Evolutionary conservation across 2,888 invertebrate species (phyloP), one percentile per base, ranked within the genome.

Genomic region (Empis livida): DNA sequence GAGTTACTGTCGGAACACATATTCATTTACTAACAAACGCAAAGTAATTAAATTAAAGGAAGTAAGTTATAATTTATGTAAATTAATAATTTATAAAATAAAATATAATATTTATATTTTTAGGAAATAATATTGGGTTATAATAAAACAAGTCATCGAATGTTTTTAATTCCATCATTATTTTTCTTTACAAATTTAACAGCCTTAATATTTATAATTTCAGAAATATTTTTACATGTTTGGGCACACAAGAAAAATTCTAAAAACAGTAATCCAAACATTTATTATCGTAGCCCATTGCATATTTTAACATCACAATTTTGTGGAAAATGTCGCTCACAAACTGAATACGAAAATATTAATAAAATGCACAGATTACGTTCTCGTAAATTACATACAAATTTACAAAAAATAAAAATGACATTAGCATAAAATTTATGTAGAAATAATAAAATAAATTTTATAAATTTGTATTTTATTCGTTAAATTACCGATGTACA

Each of bases 201-300:
- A 10, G 73, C 73, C 40, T 59, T 73, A 1, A 52, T 77, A 23
- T 61, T 80, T 23, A 69, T 73, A 42, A 47, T 76, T 2, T 56
- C 79, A 11, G 84, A 84, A 65, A 65, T 76, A 15, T 63, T 72
- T n/a, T 64, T 84, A 23, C 84, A 84, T 61, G 71, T 75, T n/a
- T 73, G 75, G 70, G 78, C 82, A 9, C 84, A 84, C 58, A 76
- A 75, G 53, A 80, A 79, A 57, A 84, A 83, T 58, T 77, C 76
- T 55, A 63, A 65, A 42, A 65, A 80, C 32, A 72, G 72, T 56
- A 72, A 79, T 54, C 65, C 73, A 11, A 70, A 71, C 44, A 62
- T 79, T 35, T 82, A 78, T 56, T 84, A 80, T 57, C 77, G 78
- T 41, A 84, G 83, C 55, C 84, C 84, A 0, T 73, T 84, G 52